Evolutionary conservation across 1,140 invertebrate species (phyloP).

Genomic region (Drosophila simulans): DNA sequence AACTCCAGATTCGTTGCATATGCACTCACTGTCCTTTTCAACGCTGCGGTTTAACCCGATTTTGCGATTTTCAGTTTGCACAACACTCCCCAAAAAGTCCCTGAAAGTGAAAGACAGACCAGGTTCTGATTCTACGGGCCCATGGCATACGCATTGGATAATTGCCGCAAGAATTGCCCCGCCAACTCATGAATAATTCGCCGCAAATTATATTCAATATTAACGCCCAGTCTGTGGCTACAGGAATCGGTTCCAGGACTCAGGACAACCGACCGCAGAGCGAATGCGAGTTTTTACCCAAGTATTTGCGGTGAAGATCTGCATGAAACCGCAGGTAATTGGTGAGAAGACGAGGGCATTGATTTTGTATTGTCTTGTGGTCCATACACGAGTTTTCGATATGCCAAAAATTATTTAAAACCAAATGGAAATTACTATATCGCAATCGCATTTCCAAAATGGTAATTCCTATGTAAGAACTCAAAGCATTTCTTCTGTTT

Average conservation of each 20-base stretch:
- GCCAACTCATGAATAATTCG: constrained; percentile 69
- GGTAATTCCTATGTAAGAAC: too few relatives aligned
- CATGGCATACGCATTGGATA: constrained; percentile 39
- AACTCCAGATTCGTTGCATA: constrained; percentile 26
- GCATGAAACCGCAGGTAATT: constrained; percentile 36
- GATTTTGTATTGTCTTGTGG: constrained; percentile 65
- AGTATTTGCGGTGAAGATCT: constrained; percentile 28
- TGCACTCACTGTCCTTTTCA: constrained; percentile 65
- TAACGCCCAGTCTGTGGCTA: constrained; percentile 41
- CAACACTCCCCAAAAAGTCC: constrained; percentile 27
- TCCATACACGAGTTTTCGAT: constrained; percentile 1
- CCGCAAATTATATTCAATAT: constrained; percentile 75
- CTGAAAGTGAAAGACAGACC: not conserved
- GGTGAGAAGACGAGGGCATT: constrained; percentile 26
- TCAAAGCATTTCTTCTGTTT: not conserved
- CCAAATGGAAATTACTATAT: too few relatives aligned
- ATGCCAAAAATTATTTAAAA: too few relatives aligned
- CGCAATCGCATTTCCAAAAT: too few relatives aligned
- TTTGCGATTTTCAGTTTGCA: constrained; percentile 61
- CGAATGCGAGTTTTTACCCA: constrained; percentile 38
- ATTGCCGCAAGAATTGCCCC: constrained; percentile 73
- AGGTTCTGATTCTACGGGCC: not conserved
- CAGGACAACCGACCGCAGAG: constrained; percentile 38
- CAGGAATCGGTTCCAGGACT: constrained; percentile 21
- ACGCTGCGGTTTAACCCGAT: constrained; percentile 74